phyloP scores from a whole-genome alignment of 1,140 invertebrate genomes.

The Aphaenogaster rudis region DNA sequence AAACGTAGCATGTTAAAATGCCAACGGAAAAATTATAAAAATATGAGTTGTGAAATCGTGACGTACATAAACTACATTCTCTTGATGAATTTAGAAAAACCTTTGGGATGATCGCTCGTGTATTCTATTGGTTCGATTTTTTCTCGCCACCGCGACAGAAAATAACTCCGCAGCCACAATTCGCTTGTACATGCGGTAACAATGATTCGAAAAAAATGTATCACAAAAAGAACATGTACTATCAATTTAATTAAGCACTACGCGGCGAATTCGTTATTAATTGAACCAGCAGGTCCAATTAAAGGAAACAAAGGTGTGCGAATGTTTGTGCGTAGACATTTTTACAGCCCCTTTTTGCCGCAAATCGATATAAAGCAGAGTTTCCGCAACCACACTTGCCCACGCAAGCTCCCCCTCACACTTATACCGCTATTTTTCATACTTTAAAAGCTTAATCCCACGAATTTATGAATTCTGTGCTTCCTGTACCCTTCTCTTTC shows the following conservation, averaged over 20 bases:
- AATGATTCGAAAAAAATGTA: neutral
- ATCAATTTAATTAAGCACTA: neutral
- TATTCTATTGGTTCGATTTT: neutral
- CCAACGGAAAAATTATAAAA: neutral
- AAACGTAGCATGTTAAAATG: slow-evolving; percentile 13
- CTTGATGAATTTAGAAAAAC: neutral
- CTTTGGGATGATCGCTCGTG: neutral
- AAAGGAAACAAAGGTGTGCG: neutral
- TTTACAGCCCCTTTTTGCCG: slow-evolving; percentile 30
- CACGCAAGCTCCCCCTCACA: neutral
- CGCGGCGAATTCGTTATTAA: slow-evolving; percentile 7
- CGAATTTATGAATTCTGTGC: slow-evolving; percentile 75
- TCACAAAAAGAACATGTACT: neutral
- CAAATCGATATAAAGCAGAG: slow-evolving; percentile 61
- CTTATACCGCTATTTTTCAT: slow-evolving; percentile 77
- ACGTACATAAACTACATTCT: neutral
- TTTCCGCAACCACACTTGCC: neutral
- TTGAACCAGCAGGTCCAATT: neutral
- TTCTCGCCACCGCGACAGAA: neutral
- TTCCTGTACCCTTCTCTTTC: slow-evolving; percentile 20
- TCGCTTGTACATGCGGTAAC: neutral
- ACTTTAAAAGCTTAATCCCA: slow-evolving; percentile 74
- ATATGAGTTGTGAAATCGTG: slow-evolving; percentile 1
- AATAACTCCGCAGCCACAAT: neutral
- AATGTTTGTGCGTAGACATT: slow-evolving; percentile 13